These are phyloP conservation scores for Lepisosteus osseus DNA, from an alignment of 2,113 vertebrate species.

Conservation along the genomic window DNA sequence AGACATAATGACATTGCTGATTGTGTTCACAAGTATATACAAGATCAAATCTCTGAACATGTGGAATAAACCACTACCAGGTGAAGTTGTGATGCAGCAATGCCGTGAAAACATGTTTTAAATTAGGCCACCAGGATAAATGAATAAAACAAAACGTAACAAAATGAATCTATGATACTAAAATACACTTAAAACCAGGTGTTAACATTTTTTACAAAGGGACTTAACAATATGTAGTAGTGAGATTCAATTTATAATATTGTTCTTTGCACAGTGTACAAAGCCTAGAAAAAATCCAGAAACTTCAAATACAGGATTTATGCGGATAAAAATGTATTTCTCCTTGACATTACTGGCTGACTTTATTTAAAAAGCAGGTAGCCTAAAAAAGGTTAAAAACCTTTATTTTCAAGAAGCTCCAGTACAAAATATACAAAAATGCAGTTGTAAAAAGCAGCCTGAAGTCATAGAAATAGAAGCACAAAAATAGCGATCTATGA, in stretches of 20 bases:
- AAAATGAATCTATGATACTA: background rate
- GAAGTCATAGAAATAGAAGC: background rate
- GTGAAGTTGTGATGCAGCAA: too few relatives aligned
- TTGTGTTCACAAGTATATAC: background rate
- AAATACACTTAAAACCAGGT: slow-evolving; percentile 10
- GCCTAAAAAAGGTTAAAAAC: slow-evolving; percentile 4
- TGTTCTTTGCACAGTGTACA: background rate
- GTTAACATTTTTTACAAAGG: slow-evolving; percentile 35
- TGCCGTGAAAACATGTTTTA: too few relatives aligned
- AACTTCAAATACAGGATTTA: slow-evolving; percentile 21
- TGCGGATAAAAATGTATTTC: slow-evolving; percentile 7
- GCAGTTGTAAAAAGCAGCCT: background rate
- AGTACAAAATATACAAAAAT: slow-evolving; percentile 20
- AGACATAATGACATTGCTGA: background rate
- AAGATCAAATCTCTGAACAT: background rate
- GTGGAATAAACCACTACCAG: background rate
- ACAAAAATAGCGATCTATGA: background rate
- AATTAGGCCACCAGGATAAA: background rate
- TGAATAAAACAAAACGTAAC: background rate
- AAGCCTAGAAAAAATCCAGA: slow-evolving; percentile 11
- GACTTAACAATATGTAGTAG: slow-evolving; percentile 32
- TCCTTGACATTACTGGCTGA: slow-evolving; percentile 27
- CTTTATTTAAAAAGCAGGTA: slow-evolving; percentile 1
- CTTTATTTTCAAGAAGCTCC: slow-evolving; percentile 32
- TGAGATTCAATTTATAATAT: background rate